These are phyloP conservation scores for Limnephilus lunatus DNA, from an alignment of 2,888 invertebrate species.

Conservation along the genomic window DNA sequence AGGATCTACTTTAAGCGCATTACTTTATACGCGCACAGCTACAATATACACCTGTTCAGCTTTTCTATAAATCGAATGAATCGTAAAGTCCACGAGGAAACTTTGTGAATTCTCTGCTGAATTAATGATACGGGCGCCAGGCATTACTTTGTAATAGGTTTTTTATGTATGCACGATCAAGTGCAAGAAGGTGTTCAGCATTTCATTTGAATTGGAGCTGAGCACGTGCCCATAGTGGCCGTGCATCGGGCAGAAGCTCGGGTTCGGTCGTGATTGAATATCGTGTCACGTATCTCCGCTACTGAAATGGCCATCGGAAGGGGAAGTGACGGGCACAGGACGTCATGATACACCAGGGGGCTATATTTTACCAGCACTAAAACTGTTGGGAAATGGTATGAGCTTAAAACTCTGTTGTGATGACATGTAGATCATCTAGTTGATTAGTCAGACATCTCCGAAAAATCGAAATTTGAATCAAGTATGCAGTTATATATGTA, in stretches of 20 bases:
- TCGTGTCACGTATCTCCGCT: slow-evolving; percentile 53
- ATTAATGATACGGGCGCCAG: neutral
- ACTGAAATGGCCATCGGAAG: slow-evolving; percentile 58
- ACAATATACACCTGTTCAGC: neutral
- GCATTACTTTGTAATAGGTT: neutral
- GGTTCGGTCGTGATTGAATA: slow-evolving; percentile 26
- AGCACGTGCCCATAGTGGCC: neutral
- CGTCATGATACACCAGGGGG: neutral
- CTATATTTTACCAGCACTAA: neutral
- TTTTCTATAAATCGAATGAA: neutral
- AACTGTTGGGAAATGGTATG: neutral
- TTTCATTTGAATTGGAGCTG: neutral
- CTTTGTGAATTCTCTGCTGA: neutral
- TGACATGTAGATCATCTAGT: neutral
- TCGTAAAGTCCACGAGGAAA: neutral
- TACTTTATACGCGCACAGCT: neutral
- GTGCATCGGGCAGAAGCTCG: neutral
- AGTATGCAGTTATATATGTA: too few species aligned
- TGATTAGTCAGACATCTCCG: too few species aligned
- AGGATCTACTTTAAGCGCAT: neutral
- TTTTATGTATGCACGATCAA: neutral
- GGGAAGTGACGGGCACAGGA: slow-evolving; percentile 55
- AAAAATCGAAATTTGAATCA: too few species aligned
- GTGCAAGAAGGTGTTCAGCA: neutral
- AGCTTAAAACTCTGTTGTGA: neutral